Conservation (phyloP, 2,113 vertebrate genomes). For the Phocoena sinus region DNA sequence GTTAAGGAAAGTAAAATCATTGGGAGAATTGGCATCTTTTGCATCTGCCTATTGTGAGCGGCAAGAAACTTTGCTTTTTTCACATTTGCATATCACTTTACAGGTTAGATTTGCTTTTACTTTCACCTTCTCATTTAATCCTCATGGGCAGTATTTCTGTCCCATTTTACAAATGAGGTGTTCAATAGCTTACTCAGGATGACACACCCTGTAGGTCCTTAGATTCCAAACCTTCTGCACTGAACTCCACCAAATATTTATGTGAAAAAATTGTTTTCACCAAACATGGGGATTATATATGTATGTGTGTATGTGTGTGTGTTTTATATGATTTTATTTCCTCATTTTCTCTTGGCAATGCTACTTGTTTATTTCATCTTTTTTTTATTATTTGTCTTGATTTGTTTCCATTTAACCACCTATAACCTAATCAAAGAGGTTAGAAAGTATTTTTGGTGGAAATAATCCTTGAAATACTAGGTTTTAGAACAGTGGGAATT, state of each 20-base stretch:
- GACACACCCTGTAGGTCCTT: background rate
- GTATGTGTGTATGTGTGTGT: too few species aligned
- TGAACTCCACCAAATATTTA: background rate
- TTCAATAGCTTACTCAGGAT: background rate
- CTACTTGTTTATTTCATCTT: background rate
- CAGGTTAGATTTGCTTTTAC: slow-evolving; percentile 20
- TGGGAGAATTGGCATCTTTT: background rate
- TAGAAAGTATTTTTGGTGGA: background rate
- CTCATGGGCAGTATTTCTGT: background rate
- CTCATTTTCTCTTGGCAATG: background rate
- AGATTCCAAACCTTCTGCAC: background rate
- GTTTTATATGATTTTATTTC: background rate
- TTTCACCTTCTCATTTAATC: slow-evolving; percentile 8
- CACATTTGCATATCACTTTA: background rate
- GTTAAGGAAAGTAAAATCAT: background rate
- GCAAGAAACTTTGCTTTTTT: background rate
- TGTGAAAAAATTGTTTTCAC: background rate
- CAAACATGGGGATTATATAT: background rate
- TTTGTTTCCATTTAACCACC: background rate
- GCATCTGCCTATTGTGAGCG: background rate
- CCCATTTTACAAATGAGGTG: background rate
- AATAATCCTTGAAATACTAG: background rate
- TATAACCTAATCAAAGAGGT: background rate
- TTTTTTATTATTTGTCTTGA: background rate
- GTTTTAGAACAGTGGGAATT: background rate